phyloP scores from a whole-genome alignment of 64 coral and sea anemone genomes.

The Hydrozoanthus tunicans region DNA sequence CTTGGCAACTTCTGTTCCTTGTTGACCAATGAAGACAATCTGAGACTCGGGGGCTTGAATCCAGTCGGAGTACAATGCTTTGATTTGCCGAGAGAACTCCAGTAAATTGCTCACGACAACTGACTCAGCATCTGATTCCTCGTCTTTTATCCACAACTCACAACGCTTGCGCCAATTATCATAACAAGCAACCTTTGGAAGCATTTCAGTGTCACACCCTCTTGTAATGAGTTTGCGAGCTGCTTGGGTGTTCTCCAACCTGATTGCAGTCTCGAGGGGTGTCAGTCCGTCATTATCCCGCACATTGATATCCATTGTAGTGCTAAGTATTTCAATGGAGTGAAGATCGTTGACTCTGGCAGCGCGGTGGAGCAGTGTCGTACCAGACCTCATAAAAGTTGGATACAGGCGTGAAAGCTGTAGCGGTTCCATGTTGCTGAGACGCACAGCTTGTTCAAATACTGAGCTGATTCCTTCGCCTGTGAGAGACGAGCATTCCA shows the following conservation, averaged over 20 bases:
- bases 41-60: constrained; percentile 53
- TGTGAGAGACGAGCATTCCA: constrained; percentile 71
- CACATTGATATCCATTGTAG: constrained; percentile 76
- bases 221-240: constrained; percentile 65
- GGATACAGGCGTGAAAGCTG: constrained; percentile 73
- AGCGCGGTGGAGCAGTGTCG: constrained; percentile 78
- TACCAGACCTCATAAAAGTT: constrained; percentile 62
- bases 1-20: constrained; percentile 76
- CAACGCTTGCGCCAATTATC: constrained; percentile 80
- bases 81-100: constrained; percentile 67
- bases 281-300: constrained; percentile 62
- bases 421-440: constrained; percentile 79
- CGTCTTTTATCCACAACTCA: constrained; percentile 79
- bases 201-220: constrained; percentile 60
- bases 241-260: constrained; percentile 45
- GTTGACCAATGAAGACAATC: constrained; percentile 85
- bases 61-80: constrained; percentile 66
- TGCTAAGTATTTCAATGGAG: constrained; percentile 66
- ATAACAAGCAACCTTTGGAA: constrained; percentile 13
- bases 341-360: constrained; percentile 68
- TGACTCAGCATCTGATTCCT: constrained; percentile 56
- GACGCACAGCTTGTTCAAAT: constrained; percentile 64
- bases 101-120: constrained; percentile 63
- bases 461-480: constrained; percentile 60
- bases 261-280: constrained; percentile 70